Percentiles rank a stretch among this genome's conserved stretches.
These are phyloP conservation scores for Melieria picta DNA, from an alignment of 2,888 invertebrate species.

Conservation along the genomic window DNA sequence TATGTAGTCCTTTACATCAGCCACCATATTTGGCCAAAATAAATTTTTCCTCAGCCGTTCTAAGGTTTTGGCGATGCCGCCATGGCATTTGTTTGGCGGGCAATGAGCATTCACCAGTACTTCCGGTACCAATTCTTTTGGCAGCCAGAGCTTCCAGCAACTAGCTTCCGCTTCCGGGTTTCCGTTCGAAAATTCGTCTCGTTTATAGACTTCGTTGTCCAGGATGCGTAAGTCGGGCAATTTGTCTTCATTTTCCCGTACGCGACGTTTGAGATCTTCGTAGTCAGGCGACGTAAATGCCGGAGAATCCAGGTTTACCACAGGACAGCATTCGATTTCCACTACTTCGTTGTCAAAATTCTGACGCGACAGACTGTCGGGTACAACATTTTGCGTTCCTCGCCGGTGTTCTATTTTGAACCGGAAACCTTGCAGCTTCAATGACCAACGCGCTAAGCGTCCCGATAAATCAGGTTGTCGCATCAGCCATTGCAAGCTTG, in stretches of 20 bases:
- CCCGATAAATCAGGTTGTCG: constrained; percentile 28
- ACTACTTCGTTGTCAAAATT: constrained; percentile 20
- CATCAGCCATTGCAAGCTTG: constrained; percentile 15
- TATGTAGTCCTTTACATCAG: constrained; percentile 23
- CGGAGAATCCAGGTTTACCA: constrained; percentile 23
- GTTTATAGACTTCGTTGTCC: constrained; percentile 19
- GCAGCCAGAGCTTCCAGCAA: constrained; percentile 34
- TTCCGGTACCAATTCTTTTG: constrained; percentile 10
- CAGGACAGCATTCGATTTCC: constrained; percentile 4
- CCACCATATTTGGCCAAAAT: constrained; percentile 28
- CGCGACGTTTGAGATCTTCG: too few relatives aligned
- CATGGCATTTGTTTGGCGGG: too few relatives aligned
- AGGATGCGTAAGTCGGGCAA: not conserved
- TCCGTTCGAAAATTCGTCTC: constrained; percentile 13
- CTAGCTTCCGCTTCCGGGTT: constrained; percentile 2
- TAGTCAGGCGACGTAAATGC: too few relatives aligned
- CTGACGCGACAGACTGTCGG: constrained; percentile 30
- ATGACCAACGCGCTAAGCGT: constrained; percentile 30
- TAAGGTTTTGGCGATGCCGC: constrained; percentile 30
- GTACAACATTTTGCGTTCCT: constrained; percentile 31
- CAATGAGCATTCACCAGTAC: constrained; percentile 19
- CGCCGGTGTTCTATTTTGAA: constrained; percentile 31
- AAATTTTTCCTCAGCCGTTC: constrained; percentile 27
- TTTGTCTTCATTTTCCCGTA: too few relatives aligned
- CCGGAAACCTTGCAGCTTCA: constrained; percentile 29